These are phyloP conservation scores for Sinocyclocheilus maitianheensis DNA, from an alignment of 2,113 vertebrate species.

Conservation along the genomic window DNA sequence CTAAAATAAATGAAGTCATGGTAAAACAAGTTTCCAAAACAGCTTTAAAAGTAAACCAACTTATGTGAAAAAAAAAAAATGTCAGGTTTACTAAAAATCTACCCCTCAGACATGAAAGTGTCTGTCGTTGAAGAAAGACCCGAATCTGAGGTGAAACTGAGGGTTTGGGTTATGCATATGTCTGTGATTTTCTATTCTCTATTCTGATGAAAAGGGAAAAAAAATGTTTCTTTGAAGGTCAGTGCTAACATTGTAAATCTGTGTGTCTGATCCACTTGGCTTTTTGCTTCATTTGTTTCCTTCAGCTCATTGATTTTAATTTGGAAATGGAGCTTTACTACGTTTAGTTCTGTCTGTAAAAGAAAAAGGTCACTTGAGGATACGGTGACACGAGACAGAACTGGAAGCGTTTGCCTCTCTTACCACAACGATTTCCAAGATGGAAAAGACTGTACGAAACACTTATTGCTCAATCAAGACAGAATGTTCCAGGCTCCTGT, in stretches of 20 bases:
- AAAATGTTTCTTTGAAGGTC: slow-evolving; percentile 45
- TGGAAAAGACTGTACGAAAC: slow-evolving; percentile 65
- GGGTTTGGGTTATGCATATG: background rate
- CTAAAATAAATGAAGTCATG: too few relatives aligned
- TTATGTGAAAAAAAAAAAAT: background rate
- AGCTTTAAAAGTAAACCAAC: background rate
- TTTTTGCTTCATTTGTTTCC: slow-evolving; percentile 21
- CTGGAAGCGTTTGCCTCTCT: slow-evolving; percentile 68
- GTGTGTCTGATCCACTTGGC: background rate
- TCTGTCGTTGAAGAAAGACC: background rate
- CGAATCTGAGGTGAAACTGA: background rate
- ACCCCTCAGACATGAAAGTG: background rate
- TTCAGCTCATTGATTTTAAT: slow-evolving; percentile 35
- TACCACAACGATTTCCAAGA: slow-evolving; percentile 62
- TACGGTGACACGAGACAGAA: slow-evolving; percentile 52
- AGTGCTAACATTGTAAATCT: slow-evolving; percentile 34
- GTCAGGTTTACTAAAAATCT: background rate
- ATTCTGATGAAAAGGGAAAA: slow-evolving; percentile 9
- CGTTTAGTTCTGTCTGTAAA: slow-evolving; percentile 49
- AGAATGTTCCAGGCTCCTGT: slow-evolving; percentile 45
- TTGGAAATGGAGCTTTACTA: slow-evolving; percentile 40
- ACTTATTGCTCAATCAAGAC: slow-evolving; percentile 61
- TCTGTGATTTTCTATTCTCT: background rate
- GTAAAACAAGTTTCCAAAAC: background rate
- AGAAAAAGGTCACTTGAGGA: slow-evolving; percentile 70